These are phyloP conservation scores for Albula goreensis DNA, from an alignment of 2,113 vertebrate genomes.

Conservation along the genomic window DNA sequence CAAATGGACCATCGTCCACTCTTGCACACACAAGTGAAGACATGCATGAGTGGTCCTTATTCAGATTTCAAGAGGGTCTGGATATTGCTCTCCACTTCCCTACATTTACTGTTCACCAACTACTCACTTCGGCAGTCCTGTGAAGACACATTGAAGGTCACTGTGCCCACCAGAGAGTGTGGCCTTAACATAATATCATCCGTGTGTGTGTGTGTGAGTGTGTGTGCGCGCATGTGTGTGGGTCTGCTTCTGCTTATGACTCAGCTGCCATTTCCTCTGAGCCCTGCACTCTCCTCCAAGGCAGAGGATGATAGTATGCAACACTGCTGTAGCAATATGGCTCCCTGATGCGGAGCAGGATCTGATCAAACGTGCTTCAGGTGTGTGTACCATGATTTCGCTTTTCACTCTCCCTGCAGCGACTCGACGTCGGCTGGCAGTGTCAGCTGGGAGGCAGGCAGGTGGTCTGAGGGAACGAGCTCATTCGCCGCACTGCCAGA, in stretches of 20 bases:
- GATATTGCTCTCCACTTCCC: neutral
- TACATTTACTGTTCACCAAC: too few species aligned
- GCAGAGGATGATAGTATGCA: neutral
- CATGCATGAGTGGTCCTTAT: neutral
- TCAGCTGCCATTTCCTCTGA: neutral
- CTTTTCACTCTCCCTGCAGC: neutral
- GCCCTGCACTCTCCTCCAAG: neutral
- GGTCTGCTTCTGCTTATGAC: neutral
- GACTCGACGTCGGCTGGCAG: neutral
- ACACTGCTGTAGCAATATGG: neutral
- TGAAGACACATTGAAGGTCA: neutral
- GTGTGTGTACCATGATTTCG: neutral
- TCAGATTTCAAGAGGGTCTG: neutral
- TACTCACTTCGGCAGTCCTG: too few species aligned
- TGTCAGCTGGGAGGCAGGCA: neutral
- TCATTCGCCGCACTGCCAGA: neutral
- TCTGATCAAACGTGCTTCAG: neutral
- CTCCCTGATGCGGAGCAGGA: neutral
- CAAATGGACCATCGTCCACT: conserved; percentile 1
- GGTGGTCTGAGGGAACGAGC: neutral
- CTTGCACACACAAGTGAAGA: neutral
- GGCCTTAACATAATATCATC: neutral
- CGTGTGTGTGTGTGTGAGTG: neutral
- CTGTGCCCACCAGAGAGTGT: neutral
- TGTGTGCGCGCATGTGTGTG: too few species aligned